A percentile compares a stretch with the other conserved stretches of the same genome.
phyloP scores from a whole-genome alignment of 1,140 invertebrate species.

The honey bee (Apis mellifera) region Amel_HAv3.1 CM009938.2:2368501-2369000 shows the following conservation, averaged over 20 bases:
- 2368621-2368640: slow-evolving; percentile 99
- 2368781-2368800: slow-evolving; percentile 72
- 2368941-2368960: slow-evolving; percentile 99
- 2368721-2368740: slow-evolving; percentile 97
- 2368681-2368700: slow-evolving; percentile 99
- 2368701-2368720: slow-evolving; percentile 99
- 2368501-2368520: neutral
- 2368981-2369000: slow-evolving; percentile 99
- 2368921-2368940: slow-evolving; percentile 99
- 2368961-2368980: slow-evolving; percentile 98
- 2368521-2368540: neutral
- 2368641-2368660: slow-evolving; percentile 97
- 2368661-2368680: slow-evolving; percentile 98
- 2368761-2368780: slow-evolving; percentile 98
- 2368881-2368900: slow-evolving; percentile 99
- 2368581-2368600: slow-evolving; percentile 96
- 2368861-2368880: slow-evolving; percentile 94
- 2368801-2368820: neutral
- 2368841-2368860: slow-evolving; percentile 34
- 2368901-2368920: slow-evolving; percentile 99
- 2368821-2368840: neutral
- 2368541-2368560: slow-evolving; percentile 72
- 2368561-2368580: slow-evolving; percentile 96
- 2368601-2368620: slow-evolving; percentile 99
- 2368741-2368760: slow-evolving; percentile 97